Conservation (phyloP, 1,140 invertebrate species). For the Neocloeon triangulifer region DNA sequence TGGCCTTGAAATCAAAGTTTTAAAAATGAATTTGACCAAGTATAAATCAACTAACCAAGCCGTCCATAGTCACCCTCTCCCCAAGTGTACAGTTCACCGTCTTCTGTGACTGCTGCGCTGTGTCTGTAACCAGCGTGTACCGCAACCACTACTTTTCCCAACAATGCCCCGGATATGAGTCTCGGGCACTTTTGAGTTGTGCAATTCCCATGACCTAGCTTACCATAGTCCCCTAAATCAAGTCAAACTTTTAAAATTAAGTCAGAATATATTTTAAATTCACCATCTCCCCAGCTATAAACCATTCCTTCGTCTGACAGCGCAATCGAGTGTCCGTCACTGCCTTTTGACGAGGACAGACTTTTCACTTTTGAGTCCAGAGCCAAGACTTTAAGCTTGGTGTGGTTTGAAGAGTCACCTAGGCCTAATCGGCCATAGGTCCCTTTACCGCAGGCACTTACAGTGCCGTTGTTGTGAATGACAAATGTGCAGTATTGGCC, state of each 20-base stretch:
- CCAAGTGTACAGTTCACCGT: constrained; percentile 30
- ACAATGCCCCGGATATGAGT: constrained; percentile 21
- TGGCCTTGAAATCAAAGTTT: constrained; percentile 18
- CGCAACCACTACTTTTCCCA: constrained; percentile 22
- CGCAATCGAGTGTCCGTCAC: constrained; percentile 34
- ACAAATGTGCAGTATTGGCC: constrained; percentile 44
- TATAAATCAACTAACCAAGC: constrained; percentile 20
- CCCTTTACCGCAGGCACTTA: constrained; percentile 34
- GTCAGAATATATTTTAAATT: no score
- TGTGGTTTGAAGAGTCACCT: constrained; percentile 30
- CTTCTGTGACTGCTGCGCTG: constrained; percentile 28
- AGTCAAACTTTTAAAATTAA: constrained; percentile 5
- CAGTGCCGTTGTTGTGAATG: constrained; percentile 27
- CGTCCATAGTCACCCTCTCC: constrained; percentile 39
- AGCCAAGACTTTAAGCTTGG: constrained; percentile 21
- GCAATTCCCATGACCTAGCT: constrained; percentile 26
- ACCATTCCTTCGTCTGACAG: constrained; percentile 30
- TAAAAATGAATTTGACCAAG: not conserved
- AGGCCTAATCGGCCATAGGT: constrained; percentile 30
- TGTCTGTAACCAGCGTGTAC: constrained; percentile 40
- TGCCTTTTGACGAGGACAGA: constrained; percentile 30
- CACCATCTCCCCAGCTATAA: constrained; percentile 39
- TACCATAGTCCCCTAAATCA: constrained; percentile 23
- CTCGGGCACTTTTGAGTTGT: constrained; percentile 31
- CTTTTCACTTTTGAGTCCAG: constrained; percentile 22